Conservation (phyloP, 2,113 vertebrate genomes). For the Cnemophilus loriae region DNA sequence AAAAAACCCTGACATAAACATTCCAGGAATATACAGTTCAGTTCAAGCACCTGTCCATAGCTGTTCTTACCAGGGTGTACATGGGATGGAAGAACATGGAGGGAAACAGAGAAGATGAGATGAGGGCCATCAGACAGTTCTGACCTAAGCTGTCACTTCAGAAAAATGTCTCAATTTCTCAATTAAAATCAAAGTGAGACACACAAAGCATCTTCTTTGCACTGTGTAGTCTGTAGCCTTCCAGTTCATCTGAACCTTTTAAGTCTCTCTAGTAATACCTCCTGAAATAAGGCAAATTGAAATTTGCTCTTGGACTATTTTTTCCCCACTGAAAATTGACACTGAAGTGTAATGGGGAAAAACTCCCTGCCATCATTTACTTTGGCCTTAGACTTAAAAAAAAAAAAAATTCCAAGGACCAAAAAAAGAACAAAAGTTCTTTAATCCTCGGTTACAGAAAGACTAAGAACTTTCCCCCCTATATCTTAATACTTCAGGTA, state of each 20-base stretch:
- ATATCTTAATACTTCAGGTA: not conserved
- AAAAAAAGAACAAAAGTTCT: conserved; percentile 10
- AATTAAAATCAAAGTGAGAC: not conserved
- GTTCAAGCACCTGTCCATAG: not conserved
- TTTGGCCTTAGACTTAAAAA: not conserved
- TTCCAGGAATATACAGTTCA: not conserved
- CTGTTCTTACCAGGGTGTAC: not conserved
- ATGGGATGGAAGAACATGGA: not conserved
- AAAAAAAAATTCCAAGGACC: not conserved
- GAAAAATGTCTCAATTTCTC: not conserved
- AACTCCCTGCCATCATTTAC: conserved; percentile 45
- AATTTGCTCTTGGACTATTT: conserved; percentile 32
- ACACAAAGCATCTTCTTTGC: not conserved
- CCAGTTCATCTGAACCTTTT: not conserved
- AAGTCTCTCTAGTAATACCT: not conserved
- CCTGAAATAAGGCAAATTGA: not conserved
- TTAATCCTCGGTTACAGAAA: conserved; percentile 24
- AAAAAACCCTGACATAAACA: not conserved
- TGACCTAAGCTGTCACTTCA: not conserved
- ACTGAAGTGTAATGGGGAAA: not conserved
- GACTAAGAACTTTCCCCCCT: not conserved
- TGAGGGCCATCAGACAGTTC: not conserved
- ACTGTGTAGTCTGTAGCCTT: not conserved
- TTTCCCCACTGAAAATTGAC: conserved; percentile 25
- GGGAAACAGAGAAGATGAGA: not conserved